A percentile compares a stretch with the other conserved stretches of the same genome.
phyloP scores from a whole-genome alignment of 2,113 vertebrate genomes.

The Rhinolophus sinicus region DNA sequence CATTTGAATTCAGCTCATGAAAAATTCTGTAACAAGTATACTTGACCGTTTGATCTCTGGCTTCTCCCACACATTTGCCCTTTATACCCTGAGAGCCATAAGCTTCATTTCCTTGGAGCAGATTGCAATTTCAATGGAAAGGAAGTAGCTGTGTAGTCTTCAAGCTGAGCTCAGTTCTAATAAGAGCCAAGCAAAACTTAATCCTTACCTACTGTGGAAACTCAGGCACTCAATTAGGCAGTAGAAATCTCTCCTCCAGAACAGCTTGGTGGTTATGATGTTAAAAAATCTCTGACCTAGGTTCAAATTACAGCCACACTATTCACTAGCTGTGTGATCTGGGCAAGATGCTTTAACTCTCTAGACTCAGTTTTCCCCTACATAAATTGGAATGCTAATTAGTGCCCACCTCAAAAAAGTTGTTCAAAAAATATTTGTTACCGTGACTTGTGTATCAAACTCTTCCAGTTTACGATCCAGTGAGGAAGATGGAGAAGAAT shows the following conservation, averaged over 20 bases:
- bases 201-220: neutral
- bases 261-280: neutral
- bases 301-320: neutral
- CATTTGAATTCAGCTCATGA: conserved; percentile 78
- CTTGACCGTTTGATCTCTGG: conserved; percentile 69
- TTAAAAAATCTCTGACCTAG: neutral
- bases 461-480: neutral
- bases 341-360: neutral
- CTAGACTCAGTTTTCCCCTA: neutral
- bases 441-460: neutral
- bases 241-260: neutral
- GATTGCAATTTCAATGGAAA: conserved; percentile 71
- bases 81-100: conserved; percentile 55
- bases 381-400: neutral
- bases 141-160: conserved; percentile 62
- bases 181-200: neutral
- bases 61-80: conserved; percentile 69
- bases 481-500: neutral
- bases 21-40: conserved; percentile 78
- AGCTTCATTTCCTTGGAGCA: conserved; percentile 74
- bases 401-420: neutral
- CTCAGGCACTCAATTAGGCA: neutral
- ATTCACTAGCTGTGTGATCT: neutral
- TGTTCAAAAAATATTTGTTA: neutral
- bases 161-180: conserved; percentile 67